Evolutionary conservation across 2,888 invertebrate genomes (phyloP).

Genomic region (Myopa testacea): DNA sequence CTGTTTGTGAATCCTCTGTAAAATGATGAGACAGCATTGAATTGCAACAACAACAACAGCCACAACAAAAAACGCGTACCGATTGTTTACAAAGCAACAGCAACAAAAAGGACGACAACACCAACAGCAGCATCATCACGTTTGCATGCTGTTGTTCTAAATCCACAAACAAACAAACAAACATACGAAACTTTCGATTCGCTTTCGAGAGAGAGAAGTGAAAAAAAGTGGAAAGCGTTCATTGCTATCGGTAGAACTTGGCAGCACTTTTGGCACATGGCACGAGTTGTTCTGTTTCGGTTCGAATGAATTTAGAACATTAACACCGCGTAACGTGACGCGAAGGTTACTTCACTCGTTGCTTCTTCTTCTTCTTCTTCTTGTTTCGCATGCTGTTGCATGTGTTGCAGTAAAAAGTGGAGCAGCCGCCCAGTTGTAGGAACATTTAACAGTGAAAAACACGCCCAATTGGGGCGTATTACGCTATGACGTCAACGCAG

Average conservation of each 20-base stretch:
- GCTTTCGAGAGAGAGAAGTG: background rate
- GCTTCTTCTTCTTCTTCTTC: background rate
- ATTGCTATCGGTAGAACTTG: conserved; percentile 3
- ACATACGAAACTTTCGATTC: background rate
- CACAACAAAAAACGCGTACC: no score
- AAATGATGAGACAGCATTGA: no score
- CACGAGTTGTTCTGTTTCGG: background rate
- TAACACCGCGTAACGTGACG: conserved; percentile 18
- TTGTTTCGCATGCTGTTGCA: background rate
- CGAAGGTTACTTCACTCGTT: conserved; percentile 19
- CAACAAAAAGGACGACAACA: conserved; percentile 7
- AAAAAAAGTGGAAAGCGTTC: background rate
- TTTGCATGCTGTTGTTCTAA: no score
- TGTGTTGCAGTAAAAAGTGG: conserved; percentile 20
- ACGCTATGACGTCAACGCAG: background rate
- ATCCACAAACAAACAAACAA: background rate
- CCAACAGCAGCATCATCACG: background rate
- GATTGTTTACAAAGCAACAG: conserved; percentile 28
- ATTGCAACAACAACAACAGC: no score
- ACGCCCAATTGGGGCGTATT: background rate
- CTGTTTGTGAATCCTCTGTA: no score
- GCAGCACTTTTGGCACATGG: conserved; percentile 3
- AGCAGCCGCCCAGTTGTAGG: background rate
- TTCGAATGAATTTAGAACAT: conserved; percentile 20
- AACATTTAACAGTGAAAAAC: background rate